Base-by-base conservation (phyloP, 2,888 invertebrate genomes). In the Bugulina stolonifera region DNA sequence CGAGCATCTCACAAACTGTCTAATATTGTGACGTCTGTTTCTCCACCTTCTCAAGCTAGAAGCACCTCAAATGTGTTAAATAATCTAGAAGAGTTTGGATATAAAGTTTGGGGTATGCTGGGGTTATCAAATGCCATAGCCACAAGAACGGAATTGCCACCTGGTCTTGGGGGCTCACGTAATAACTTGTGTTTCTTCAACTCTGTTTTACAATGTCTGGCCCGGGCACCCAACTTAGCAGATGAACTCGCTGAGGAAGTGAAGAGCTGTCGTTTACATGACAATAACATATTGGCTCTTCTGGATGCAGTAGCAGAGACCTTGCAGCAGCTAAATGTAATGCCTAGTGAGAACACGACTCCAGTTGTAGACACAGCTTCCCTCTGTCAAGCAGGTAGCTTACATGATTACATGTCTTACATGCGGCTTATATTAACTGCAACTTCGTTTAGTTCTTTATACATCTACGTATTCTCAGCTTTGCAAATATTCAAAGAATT, bases 121-220 rank as follows among this genome's bases (percentile, higher is more conserved):
- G n/a, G 55, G 5, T 5, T 23, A 18, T 5, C 55, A 25, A 14
- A 22, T 18, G 64, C 64, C 5, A n/a, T 5, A 3, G 5, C n/a
- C 10, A 32, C 32, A 29, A 64, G 27, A 54, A 23, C 58, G 0
- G 29, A 64, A 0, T 18, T 54, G 1, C 75, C 75, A 1, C 74
- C 75, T 1, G 82, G 82, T 1, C 73, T 82, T 43, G 75, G 76
- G 69, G 82, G 82, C 74, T 78, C 78, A 72, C 80, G 81, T 5
- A 79, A 80, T 70, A 81, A 82, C 72, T 71, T 81, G 70, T 83
- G 83, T 73, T 83, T 82, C 74, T 77, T 82, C 75, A 83, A 82
- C 75, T 77, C 80, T 54, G 77, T 81, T n/a, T 73, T 83, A 25
- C 83, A 83, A 76, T 82, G 82, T 74, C 73, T 82, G 34, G 77